phyloP scores from a whole-genome alignment of 2,113 vertebrate species.

The Thomomys bottae region DNA sequence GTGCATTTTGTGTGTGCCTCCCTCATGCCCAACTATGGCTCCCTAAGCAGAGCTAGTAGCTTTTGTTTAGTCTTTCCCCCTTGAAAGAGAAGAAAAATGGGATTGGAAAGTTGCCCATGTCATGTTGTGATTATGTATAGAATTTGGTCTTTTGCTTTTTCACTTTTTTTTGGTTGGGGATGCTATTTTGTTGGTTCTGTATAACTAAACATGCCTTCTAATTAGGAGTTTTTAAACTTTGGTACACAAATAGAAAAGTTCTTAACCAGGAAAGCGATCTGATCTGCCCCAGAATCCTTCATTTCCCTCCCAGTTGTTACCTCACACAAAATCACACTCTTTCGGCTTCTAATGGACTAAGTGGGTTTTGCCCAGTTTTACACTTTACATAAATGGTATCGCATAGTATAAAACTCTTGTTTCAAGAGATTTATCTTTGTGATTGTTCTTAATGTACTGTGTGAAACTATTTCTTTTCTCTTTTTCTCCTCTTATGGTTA shows the following conservation, averaged over 20 bases:
- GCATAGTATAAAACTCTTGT: not conserved
- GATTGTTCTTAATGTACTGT: too few relatives aligned
- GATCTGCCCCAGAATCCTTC: not conserved
- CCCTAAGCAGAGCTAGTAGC: not conserved
- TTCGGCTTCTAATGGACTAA: not conserved
- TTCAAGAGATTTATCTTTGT: too few relatives aligned
- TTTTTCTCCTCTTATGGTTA: too few relatives aligned
- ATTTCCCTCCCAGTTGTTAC: not conserved
- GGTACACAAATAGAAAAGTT: not conserved
- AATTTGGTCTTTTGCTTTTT: not conserved
- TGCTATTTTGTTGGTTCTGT: not conserved
- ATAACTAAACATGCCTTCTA: not conserved
- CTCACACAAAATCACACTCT: accelerated
- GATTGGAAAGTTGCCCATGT: not conserved
- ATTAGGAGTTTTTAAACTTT: not conserved
- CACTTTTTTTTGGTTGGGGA: not conserved
- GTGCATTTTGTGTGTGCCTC: not conserved
- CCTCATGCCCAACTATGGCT: too few relatives aligned
- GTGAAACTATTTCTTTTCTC: too few relatives aligned
- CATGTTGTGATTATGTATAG: not conserved
- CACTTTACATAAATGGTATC: not conserved
- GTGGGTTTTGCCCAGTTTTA: not conserved
- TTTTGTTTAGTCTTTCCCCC: not conserved
- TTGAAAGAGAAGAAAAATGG: not conserved
- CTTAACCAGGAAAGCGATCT: not conserved